Conservation (phyloP, 2,797 vertebrate species). For the Hydrophis major region DNA sequence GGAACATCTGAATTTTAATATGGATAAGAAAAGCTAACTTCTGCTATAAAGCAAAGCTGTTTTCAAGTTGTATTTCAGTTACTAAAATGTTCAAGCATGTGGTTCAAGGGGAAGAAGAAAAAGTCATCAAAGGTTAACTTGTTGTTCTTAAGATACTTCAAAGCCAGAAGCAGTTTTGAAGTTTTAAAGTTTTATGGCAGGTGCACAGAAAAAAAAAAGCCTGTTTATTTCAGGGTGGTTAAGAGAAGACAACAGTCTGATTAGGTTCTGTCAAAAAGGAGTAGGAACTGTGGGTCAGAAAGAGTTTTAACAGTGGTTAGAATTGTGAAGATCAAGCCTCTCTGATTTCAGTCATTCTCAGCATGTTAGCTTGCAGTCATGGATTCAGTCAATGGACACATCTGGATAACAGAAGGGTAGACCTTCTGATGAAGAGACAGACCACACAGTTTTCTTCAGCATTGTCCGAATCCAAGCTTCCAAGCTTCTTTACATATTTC, state of each 20-base stretch:
- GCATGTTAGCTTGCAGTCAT: conserved; percentile 80
- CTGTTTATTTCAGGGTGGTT: conserved; percentile 89
- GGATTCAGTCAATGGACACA: conserved; percentile 82
- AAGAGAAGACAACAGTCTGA: conserved; percentile 70
- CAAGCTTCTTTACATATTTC: not conserved
- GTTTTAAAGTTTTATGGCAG: conserved; percentile 97
- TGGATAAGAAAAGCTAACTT: conserved; percentile 17
- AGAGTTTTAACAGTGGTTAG: conserved; percentile 78
- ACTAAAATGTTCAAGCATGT: conserved; percentile 84
- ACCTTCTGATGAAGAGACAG: conserved; percentile 54
- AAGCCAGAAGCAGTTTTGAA: conserved; percentile 83
- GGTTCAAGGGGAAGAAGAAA: conserved; percentile 79
- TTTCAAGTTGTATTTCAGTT: conserved; percentile 70
- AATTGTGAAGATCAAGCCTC: conserved; percentile 95
- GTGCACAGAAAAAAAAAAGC: conserved; percentile 86
- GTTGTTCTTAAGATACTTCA: conserved; percentile 95
- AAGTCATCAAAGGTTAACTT: conserved; percentile 88
- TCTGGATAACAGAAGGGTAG: conserved; percentile 79
- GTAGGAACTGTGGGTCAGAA: conserved; percentile 75
- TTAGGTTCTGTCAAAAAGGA: conserved; percentile 77
- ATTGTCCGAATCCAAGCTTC: not conserved
- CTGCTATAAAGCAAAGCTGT: conserved; percentile 51
- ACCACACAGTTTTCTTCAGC: conserved; percentile 38
- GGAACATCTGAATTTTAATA: not conserved
- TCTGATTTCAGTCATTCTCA: conserved; percentile 96